A percentile compares a stretch with the other conserved stretches of the same genome.
phyloP scores from a whole-genome alignment of 2,113 vertebrate genomes.

The Microcebus griseorufus region DNA sequence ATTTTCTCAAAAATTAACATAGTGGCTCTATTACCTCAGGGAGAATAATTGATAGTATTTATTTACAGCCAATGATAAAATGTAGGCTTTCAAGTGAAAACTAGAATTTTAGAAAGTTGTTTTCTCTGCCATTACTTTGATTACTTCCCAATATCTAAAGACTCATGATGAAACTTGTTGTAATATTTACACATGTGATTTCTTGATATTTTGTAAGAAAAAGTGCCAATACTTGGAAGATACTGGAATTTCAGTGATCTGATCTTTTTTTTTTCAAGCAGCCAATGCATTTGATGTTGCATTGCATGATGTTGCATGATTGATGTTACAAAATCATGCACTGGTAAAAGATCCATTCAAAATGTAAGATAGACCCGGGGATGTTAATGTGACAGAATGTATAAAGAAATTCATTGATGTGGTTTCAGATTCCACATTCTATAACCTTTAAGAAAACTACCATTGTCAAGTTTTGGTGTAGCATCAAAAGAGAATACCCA shows the following conservation, averaged over 20 bases:
- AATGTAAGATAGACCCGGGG: neutral
- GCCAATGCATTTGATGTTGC: neutral
- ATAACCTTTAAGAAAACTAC: neutral
- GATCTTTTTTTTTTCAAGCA: too few species aligned
- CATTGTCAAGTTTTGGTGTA: neutral
- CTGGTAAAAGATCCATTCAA: neutral
- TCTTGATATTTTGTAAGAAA: neutral
- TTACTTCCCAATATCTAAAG: neutral
- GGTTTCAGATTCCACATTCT: neutral
- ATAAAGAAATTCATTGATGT: neutral
- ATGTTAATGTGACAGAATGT: neutral
- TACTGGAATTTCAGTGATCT: neutral
- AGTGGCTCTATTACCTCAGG: neutral
- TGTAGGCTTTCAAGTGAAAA: constrained; percentile 4
- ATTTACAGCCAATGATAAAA: neutral
- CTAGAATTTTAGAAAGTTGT: neutral
- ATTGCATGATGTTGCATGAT: too few species aligned
- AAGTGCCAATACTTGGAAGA: neutral
- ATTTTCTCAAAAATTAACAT: constrained; percentile 10
- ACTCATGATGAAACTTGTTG: neutral
- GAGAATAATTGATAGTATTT: neutral
- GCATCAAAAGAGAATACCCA: neutral
- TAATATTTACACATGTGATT: neutral
- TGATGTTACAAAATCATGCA: neutral
- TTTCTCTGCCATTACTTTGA: neutral